Evolutionary conservation across 1,140 invertebrate species (phyloP).

Genomic region (Trichonephila clavipes): DNA sequence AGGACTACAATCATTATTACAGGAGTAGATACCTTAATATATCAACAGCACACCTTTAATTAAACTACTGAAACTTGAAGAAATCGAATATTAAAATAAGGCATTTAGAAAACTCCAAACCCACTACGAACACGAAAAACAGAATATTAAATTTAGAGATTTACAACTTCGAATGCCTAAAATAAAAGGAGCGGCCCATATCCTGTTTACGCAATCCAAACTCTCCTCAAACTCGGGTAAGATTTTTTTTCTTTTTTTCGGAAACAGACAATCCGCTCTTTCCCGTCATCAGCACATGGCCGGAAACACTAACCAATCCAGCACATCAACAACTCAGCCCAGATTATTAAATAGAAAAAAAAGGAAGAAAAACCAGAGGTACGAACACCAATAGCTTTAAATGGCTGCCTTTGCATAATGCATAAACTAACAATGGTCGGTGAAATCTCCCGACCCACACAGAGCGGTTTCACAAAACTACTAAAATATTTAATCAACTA

Average conservation of each 20-base stretch:
- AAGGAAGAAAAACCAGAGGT: not conserved
- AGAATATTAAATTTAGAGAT: not conserved
- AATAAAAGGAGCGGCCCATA: not conserved
- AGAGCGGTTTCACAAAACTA: not conserved
- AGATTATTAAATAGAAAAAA: not conserved
- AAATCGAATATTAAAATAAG: not conserved
- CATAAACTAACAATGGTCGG: not conserved
- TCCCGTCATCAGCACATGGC: not conserved
- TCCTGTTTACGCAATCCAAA: slow-evolving; percentile 18
- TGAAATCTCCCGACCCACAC: not conserved
- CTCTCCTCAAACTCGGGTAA: not conserved
- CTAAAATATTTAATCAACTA: slow-evolving; percentile 22
- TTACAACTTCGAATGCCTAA: not conserved
- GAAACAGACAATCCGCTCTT: not conserved
- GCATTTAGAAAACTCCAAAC: not conserved
- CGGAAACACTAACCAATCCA: slow-evolving; percentile 5
- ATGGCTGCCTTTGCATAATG: slow-evolving; percentile 3
- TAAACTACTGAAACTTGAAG: not conserved
- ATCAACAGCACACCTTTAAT: too few relatives aligned
- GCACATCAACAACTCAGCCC: slow-evolving; percentile 12
- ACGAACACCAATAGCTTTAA: not conserved
- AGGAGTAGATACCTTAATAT: too few relatives aligned
- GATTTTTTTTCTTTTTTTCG: not conserved
- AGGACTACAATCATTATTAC: too few relatives aligned
- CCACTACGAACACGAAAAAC: not conserved